These are phyloP conservation scores for Acrocephalus kingi DNA, from an alignment of 2,113 vertebrate species.

Conservation along the genomic window DNA sequence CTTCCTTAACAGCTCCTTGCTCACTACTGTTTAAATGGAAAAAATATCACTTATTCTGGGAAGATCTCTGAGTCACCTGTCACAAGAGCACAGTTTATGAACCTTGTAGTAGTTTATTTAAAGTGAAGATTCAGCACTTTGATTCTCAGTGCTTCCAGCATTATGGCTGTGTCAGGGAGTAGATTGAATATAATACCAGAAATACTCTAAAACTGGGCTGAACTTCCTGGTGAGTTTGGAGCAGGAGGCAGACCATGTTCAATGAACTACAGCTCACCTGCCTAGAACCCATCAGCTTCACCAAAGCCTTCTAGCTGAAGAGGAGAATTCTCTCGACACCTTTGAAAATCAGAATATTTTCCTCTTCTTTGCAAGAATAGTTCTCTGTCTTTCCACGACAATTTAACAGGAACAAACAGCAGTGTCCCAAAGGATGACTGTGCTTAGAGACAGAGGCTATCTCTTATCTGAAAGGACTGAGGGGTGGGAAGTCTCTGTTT, in stretches of 20 bases:
- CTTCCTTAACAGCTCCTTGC: not conserved
- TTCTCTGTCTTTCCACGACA: not conserved
- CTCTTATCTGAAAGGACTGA: not conserved
- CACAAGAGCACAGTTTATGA: not conserved
- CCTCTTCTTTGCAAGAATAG: not conserved
- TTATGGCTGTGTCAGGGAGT: not conserved
- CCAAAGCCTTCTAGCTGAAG: not conserved
- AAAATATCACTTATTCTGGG: not conserved
- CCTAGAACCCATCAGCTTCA: not conserved
- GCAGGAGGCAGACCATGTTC: not conserved
- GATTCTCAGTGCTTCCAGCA: not conserved
- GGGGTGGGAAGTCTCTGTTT: not conserved
- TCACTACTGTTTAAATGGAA: not conserved
- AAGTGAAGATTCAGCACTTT: not conserved
- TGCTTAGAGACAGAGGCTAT: not conserved
- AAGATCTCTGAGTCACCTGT: constrained; percentile 37
- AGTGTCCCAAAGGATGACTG: not conserved
- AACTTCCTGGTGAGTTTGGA: not conserved
- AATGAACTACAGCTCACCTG: not conserved
- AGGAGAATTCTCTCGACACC: not conserved
- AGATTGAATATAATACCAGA: not conserved
- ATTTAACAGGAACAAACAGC: not conserved
- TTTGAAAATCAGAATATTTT: not conserved
- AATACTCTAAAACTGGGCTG: not conserved
- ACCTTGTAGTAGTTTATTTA: not conserved